Base-by-base conservation (phyloP, 2,113 vertebrate species). In the Nothocercus nigrocapillus region DNA sequence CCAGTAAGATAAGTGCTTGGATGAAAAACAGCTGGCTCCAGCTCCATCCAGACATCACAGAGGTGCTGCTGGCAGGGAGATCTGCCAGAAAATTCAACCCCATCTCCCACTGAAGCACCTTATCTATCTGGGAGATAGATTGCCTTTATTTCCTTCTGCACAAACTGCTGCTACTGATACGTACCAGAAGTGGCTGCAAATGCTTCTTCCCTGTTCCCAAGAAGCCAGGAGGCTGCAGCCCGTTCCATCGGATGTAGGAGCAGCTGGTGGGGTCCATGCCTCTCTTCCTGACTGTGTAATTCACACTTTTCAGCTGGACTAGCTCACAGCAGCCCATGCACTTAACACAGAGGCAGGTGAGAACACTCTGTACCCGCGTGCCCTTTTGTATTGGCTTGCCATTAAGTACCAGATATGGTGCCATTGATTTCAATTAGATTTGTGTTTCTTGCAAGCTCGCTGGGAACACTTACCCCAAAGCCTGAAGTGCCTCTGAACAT, bases 361-460 rank as follows among this genome's bases (percentile, higher is more conserved):
- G 93, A 97, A 74, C 79, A 70, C 0, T 8, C 69, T 47, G 85
- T 28, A 61, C 79, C 82, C 53, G 73, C 9, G 54, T 0, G 45
- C 75, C 0, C 4, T 2, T 12, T 67, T 0, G 6, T 78, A 95
- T 88, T 2, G 69, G 88, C 74, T 93, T 81, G 47, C 85, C 77
- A 73, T 76, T 90, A 90, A 93, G 38, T 6, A 68, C 45, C 85
- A 91, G 95, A 85, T 78, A 40, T 1, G 1, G 54, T 67, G 68
- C 91, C 85, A 95, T 94, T 22, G 96, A 96, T 94, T 97, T 94
- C 93, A 40, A 83, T 84, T 86, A 73, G 28, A 73, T 27, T 76
- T 40, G 69, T 87, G 86, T 66, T 88, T 72, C 80, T 68, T 81
- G 68, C 34, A 81, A 92, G 81, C 70, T 38, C 82, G 51, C 69